phyloP scores from a whole-genome alignment of 2,888 invertebrate species.

The Macaria notata region DNA sequence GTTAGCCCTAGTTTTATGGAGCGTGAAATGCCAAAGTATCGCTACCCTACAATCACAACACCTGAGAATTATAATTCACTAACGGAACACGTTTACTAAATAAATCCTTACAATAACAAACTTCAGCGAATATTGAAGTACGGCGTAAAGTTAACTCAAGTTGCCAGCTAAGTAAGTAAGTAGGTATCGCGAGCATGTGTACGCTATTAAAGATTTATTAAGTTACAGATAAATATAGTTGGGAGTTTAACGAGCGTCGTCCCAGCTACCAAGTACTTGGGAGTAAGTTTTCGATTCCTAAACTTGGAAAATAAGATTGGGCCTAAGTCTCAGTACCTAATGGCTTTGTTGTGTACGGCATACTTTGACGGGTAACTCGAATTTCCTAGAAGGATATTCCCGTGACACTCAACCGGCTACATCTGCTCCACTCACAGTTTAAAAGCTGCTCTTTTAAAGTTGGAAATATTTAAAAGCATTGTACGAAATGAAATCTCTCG shows the following conservation, averaged over 20 bases:
- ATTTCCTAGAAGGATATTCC: slow-evolving; percentile 57
- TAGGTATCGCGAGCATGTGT: not conserved
- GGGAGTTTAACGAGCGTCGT: slow-evolving; percentile 32
- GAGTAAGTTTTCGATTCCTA: slow-evolving; percentile 54
- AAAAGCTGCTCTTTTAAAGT: slow-evolving; percentile 33
- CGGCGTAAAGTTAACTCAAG: slow-evolving; percentile 1
- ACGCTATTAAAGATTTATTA: slow-evolving; percentile 21
- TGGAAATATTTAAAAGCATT: slow-evolving; percentile 4
- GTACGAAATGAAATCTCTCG: no score
- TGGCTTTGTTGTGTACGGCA: slow-evolving; percentile 72
- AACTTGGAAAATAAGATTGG: slow-evolving; percentile 65
- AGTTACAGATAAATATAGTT: slow-evolving; percentile 23
- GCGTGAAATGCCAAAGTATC: slow-evolving; percentile 2
- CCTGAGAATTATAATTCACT: no score
- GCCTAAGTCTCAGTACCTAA: slow-evolving; percentile 57
- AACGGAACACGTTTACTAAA: slow-evolving; percentile 7
- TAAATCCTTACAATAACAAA: slow-evolving; percentile 12
- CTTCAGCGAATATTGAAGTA: slow-evolving; percentile 9
- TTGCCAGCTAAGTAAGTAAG: not conserved
- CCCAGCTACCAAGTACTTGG: slow-evolving; percentile 28
- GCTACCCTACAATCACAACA: not conserved
- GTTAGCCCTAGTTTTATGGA: not conserved
- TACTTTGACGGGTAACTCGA: slow-evolving; percentile 58
- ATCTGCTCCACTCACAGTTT: slow-evolving; percentile 45
- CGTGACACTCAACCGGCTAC: slow-evolving; percentile 52